phyloP scores from a whole-genome alignment of 2,888 invertebrate species.

The Stenodema calcarata region DNA sequence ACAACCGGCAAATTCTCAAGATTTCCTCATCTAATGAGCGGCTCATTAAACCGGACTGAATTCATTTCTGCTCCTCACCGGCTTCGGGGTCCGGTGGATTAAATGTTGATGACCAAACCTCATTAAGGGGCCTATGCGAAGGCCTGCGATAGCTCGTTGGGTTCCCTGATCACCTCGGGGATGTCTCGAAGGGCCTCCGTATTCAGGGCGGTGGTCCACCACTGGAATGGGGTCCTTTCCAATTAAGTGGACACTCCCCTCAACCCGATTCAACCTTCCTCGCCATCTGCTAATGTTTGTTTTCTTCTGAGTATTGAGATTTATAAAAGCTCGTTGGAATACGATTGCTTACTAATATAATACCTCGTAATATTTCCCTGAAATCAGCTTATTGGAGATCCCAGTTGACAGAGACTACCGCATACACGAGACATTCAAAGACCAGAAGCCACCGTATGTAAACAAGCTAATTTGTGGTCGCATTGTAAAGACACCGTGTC shows the following conservation, averaged over 20 bases:
- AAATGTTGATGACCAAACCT: constrained; percentile 43
- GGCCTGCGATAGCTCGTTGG: background rate
- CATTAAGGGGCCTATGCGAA: constrained; percentile 11
- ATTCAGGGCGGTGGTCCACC: background rate
- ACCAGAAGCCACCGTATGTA: too few species aligned
- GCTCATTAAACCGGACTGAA: background rate
- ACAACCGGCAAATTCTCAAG: too few species aligned
- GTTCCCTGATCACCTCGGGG: constrained; percentile 7
- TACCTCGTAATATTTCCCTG: too few species aligned
- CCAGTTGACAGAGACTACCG: too few species aligned
- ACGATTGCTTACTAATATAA: too few species aligned
- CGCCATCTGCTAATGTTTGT: background rate
- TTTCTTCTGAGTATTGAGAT: background rate
- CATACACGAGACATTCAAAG: too few species aligned
- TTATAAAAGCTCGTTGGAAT: too few species aligned
- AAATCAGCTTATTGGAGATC: too few species aligned
- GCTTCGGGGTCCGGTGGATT: constrained; percentile 14
- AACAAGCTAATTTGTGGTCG: too few species aligned
- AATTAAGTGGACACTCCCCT: constrained; percentile 19
- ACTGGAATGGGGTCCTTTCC: constrained; percentile 19
- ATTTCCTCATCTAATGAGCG: background rate
- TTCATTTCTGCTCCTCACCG: constrained; percentile 7
- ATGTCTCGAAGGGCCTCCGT: constrained; percentile 7
- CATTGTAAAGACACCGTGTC: too few species aligned
- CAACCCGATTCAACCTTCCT: background rate